A percentile compares a stretch with the other conserved stretches of the same genome.
phyloP scores from a whole-genome alignment of 2,113 vertebrate genomes.

The Corynorhinus townsendii region DNA sequence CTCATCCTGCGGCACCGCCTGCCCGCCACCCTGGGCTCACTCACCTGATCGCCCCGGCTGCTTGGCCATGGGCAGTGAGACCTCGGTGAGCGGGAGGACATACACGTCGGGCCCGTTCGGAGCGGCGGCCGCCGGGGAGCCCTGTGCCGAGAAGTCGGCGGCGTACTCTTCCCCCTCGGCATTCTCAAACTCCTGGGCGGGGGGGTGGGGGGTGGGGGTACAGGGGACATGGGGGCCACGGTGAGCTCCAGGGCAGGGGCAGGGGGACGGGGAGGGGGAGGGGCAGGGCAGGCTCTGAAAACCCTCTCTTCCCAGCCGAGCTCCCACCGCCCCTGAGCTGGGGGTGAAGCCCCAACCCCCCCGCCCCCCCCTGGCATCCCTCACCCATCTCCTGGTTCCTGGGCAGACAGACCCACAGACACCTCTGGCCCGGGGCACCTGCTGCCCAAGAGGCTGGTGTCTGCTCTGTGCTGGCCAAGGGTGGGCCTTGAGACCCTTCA shows the following conservation, averaged over 20 bases:
- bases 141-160: slow-evolving; percentile 86
- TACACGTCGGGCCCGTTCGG: slow-evolving; percentile 92
- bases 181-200: slow-evolving; percentile 92
- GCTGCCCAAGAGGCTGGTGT: background rate
- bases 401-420: background rate
- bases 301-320: background rate
- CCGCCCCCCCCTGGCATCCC: background rate
- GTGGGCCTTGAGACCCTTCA: fast-evolving
- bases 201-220: background rate
- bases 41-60: slow-evolving; percentile 92
- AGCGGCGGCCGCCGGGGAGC: slow-evolving; percentile 84
- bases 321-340: background rate
- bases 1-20: background rate
- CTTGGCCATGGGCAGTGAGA: slow-evolving; percentile 91
- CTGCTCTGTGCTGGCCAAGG: too few species aligned
- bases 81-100: slow-evolving; percentile 92
- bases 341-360: background rate
- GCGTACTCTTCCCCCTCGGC: slow-evolving; percentile 89
- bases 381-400: background rate
- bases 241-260: background rate
- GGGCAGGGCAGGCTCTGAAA: background rate
- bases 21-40: background rate
- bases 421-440: background rate
- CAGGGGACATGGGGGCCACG: too few species aligned
- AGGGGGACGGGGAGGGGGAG: fast-evolving